phyloP scores from a whole-genome alignment of 2,797 vertebrate genomes.

The Epinephelus awoara region DNA sequence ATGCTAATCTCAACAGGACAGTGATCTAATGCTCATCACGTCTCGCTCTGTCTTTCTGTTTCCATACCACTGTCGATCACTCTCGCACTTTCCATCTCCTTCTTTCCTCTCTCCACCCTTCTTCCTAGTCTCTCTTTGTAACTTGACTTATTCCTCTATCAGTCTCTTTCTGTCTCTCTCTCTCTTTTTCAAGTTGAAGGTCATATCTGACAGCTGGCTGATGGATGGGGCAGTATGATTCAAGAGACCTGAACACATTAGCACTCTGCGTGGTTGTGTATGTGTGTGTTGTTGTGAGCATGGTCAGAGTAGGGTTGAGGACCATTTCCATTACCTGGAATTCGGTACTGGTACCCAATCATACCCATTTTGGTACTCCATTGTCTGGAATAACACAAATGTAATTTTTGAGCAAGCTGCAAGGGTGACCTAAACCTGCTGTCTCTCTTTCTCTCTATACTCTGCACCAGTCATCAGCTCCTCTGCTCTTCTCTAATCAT shows the following conservation, averaged over 20 bases:
- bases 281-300: neutral
- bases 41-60: slow-evolving; percentile 7
- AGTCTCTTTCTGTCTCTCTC: neutral
- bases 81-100: neutral
- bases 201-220: slow-evolving; percentile 55
- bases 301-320: neutral
- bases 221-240: slow-evolving; percentile 51
- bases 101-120: neutral
- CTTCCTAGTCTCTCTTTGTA: slow-evolving; percentile 4
- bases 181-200: slow-evolving; percentile 58
- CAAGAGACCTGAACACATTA: slow-evolving; percentile 32
- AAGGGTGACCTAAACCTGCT: no score
- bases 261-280: neutral
- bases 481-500: no score
- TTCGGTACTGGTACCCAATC: no score
- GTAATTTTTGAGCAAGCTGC: no score
- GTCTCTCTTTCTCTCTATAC: no score
- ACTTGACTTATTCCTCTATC: neutral
- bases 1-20: slow-evolving; percentile 41
- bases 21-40: slow-evolving; percentile 30
- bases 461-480: no score
- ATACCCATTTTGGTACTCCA: no score
- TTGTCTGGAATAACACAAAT: no score
- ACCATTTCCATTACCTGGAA: no score
- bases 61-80: slow-evolving; percentile 7